These are phyloP conservation scores for Sialia sialis DNA, from an alignment of 2,113 vertebrate genomes.

Conservation along the genomic window DNA sequence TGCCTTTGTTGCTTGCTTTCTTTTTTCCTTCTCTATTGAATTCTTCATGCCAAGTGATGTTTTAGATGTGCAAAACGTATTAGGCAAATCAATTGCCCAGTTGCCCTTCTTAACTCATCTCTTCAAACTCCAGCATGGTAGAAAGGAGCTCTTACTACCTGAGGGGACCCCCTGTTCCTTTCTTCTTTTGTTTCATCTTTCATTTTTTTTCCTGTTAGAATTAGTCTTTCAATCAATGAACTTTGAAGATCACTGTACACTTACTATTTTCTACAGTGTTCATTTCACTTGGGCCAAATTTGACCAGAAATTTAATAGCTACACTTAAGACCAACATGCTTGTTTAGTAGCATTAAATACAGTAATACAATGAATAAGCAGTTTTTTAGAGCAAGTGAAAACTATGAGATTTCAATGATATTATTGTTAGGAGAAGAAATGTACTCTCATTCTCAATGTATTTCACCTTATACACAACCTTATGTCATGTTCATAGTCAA, in stretches of 20 bases:
- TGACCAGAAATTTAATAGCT: neutral
- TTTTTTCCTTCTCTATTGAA: neutral
- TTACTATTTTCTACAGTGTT: neutral
- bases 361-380: neutral
- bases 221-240: neutral
- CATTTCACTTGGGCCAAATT: neutral
- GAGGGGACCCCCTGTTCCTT: rapidly evolving
- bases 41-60: neutral
- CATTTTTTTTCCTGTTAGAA: neutral
- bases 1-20: neutral
- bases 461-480: neutral
- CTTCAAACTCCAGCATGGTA: neutral
- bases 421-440: neutral
- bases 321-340: neutral
- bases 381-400: neutral
- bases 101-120: neutral
- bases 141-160: neutral
- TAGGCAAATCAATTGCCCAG: neutral
- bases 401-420: neutral
- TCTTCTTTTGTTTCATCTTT: neutral
- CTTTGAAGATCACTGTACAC: neutral
- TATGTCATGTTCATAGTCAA: neutral
- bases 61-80: neutral
- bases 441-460: neutral
- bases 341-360: neutral